Percentiles rank a stretch among this genome's conserved stretches.
Evolutionary conservation across 2,113 vertebrate species (phyloP).

Genomic region (Pygathrix nemaeus): DNA sequence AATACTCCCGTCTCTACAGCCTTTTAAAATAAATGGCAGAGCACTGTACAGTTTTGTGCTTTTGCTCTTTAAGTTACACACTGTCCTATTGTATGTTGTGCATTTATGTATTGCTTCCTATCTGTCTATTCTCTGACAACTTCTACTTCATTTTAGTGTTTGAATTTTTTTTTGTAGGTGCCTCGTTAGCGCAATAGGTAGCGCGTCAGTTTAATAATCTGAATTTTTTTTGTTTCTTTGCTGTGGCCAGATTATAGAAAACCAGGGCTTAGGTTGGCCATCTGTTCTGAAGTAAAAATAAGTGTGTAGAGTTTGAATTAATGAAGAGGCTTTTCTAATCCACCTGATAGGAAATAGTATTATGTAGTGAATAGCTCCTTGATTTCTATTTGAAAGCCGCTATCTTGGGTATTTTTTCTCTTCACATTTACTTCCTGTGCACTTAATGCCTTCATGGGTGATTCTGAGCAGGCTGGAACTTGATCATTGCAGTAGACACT

Average conservation of each 20-base stretch:
- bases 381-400: not conserved
- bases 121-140: not conserved
- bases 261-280: not conserved
- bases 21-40: not conserved
- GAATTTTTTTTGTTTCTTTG: not conserved
- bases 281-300: not conserved
- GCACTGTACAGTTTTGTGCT: not conserved
- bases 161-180: not conserved
- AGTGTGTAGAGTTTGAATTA: not conserved
- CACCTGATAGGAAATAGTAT: not conserved
- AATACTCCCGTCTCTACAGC: not conserved
- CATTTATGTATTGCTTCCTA: not conserved
- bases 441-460: not conserved
- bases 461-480: not conserved
- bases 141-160: not conserved
- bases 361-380: not conserved
- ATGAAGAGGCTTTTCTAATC: not conserved
- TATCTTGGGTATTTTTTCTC: not conserved
- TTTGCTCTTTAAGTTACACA: not conserved
- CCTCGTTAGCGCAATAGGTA: too few relatives aligned
- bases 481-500: not conserved
- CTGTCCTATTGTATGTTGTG: too few relatives aligned
- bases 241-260: not conserved
- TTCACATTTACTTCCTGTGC: not conserved
- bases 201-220: too few relatives aligned